These are phyloP conservation scores for Latheticus oryzae DNA, from an alignment of 2,888 invertebrate species.

Conservation along the genomic window DNA sequence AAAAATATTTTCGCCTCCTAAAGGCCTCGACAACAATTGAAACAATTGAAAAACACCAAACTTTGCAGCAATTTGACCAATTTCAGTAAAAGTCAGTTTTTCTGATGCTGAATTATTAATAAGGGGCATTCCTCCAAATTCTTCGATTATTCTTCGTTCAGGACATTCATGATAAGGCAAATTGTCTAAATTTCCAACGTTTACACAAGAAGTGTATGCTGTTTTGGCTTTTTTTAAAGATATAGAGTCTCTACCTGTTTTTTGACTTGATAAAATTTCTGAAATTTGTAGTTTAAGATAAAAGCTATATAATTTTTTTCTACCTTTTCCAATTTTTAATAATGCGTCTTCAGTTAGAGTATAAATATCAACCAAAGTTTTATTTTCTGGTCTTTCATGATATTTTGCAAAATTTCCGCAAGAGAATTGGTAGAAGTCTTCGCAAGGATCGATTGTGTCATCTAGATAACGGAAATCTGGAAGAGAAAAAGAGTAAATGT, in stretches of 20 bases:
- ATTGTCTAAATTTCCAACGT: constrained; percentile 44
- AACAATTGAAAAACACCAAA: constrained; percentile 19
- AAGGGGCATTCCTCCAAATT: constrained; percentile 60
- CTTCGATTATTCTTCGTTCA: constrained; percentile 56
- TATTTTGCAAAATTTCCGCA: constrained; percentile 65
- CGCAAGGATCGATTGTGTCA: constrained; percentile 62
- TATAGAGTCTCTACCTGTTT: constrained; percentile 51
- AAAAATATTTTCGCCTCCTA: constrained; percentile 5
- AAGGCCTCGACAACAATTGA: constrained; percentile 2
- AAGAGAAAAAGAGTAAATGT: no score
- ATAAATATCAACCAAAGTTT: constrained; percentile 61
- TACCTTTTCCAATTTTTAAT: constrained; percentile 57
- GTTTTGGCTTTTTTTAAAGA: constrained; percentile 61
- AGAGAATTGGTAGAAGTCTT: constrained; percentile 66
- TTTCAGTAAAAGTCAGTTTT: constrained; percentile 6
- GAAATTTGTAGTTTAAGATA: constrained; percentile 31
- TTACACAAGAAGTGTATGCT: constrained; percentile 60
- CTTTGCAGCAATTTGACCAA: constrained; percentile 1
- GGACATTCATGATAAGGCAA: constrained; percentile 49
- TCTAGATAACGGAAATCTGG: constrained; percentile 60
- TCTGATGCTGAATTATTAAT: constrained; percentile 39
- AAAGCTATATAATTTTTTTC: no score
- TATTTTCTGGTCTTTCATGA: constrained; percentile 59
- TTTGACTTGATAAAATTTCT: constrained; percentile 55
- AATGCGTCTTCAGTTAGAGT: constrained; percentile 62